A percentile compares a stretch with the other conserved stretches of the same genome.
These are phyloP conservation scores for Leistus spinibarbis DNA, from an alignment of 2,888 invertebrate species.

Conservation along the genomic window DNA sequence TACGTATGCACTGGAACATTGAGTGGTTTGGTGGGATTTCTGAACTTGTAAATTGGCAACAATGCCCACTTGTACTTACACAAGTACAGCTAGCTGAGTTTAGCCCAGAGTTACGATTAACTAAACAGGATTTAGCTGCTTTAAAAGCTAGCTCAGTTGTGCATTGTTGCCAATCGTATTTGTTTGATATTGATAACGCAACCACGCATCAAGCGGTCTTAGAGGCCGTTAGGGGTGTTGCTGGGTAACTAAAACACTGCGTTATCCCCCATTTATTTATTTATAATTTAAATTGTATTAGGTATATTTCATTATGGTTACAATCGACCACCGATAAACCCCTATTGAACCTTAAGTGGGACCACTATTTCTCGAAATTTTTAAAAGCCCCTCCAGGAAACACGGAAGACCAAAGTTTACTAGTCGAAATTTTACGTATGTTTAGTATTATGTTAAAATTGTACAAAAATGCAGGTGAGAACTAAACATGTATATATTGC, in stretches of 20 bases:
- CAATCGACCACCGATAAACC: background rate
- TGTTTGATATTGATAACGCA: slow-evolving; percentile 68
- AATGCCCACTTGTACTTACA: slow-evolving; percentile 43
- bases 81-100: slow-evolving; percentile 47
- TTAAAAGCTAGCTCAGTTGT: slow-evolving; percentile 62
- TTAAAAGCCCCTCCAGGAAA: slow-evolving; percentile 69
- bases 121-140: slow-evolving; percentile 57
- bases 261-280: background rate
- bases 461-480: slow-evolving; percentile 48
- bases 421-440: slow-evolving; percentile 59
- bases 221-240: slow-evolving; percentile 62
- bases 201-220: slow-evolving; percentile 65
- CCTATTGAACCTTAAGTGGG: slow-evolving; percentile 63
- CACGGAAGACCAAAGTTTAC: slow-evolving; percentile 65
- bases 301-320: slow-evolving; percentile 19
- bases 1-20: slow-evolving; percentile 58
- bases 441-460: slow-evolving; percentile 48
- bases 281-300: background rate
- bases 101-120: slow-evolving; percentile 50
- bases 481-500: background rate
- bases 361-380: slow-evolving; percentile 59
- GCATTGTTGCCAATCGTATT: slow-evolving; percentile 60
- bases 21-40: slow-evolving; percentile 55
- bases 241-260: slow-evolving; percentile 58
- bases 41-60: slow-evolving; percentile 50